Evolutionary conservation across 2,888 invertebrate genomes (phyloP).

Genomic region (Orchestes rusci): DNA sequence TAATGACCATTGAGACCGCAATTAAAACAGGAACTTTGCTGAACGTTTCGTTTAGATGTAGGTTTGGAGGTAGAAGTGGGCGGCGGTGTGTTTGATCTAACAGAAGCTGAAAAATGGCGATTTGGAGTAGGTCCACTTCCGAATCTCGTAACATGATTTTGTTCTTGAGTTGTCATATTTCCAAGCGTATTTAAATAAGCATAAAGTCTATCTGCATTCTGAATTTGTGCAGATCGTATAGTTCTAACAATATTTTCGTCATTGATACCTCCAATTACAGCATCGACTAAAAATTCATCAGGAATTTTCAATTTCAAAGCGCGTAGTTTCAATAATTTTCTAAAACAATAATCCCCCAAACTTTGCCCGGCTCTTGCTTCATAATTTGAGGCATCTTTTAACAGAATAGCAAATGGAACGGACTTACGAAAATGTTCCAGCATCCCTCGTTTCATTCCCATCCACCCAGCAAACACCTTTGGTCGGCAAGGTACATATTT

Average conservation of each 20-base stretch:
- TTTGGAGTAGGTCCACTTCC: no score
- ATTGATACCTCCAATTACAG: slow-evolving; percentile 1
- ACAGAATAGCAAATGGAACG: no score
- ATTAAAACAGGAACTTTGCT: neutral
- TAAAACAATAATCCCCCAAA: neutral
- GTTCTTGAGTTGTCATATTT: neutral
- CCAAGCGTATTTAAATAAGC: neutral
- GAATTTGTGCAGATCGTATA: neutral
- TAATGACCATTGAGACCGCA: neutral
- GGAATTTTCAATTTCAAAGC: neutral
- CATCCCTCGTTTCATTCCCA: no score
- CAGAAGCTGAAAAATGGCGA: no score
- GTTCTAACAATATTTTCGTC: neutral
- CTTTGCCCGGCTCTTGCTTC: neutral
- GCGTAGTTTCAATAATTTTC: neutral
- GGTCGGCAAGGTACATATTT: no score
- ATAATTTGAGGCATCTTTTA: slow-evolving; percentile 1
- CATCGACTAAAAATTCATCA: neutral
- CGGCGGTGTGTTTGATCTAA: no score
- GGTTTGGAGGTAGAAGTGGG: no score
- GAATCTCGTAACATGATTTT: no score
- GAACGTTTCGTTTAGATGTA: neutral
- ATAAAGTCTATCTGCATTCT: neutral
- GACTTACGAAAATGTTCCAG: no score
- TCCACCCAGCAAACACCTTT: no score